These are phyloP conservation scores for Muntiacus reevesi DNA, from an alignment of 2,113 vertebrate species.

Conservation along the genomic window DNA sequence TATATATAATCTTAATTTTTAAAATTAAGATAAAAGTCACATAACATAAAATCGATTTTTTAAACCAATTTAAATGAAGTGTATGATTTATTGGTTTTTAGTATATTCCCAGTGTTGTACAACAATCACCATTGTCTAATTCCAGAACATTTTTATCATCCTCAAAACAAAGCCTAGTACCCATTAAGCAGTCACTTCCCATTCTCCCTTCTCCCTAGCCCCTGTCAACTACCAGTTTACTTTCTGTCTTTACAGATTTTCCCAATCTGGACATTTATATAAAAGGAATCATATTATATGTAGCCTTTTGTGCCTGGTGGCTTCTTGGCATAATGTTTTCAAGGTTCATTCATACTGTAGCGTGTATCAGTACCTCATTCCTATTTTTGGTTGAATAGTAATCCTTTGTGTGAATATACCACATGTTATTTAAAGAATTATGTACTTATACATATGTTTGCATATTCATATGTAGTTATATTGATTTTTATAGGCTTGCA, in stretches of 20 bases:
- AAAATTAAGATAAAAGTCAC: not conserved
- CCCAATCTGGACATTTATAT: not conserved
- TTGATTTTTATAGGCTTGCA: conserved; percentile 16
- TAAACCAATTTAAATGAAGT: not conserved
- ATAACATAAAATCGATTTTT: not conserved
- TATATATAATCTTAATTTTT: not conserved
- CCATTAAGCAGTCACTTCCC: not conserved
- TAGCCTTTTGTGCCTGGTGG: not conserved
- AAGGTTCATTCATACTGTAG: not conserved
- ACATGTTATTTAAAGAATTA: not conserved
- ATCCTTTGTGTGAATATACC: not conserved
- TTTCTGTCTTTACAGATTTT: not conserved
- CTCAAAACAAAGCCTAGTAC: not conserved
- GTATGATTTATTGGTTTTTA: not conserved
- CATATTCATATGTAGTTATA: conserved; percentile 4
- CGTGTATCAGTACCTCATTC: not conserved
- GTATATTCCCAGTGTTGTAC: not conserved
- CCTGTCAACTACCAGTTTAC: not conserved
- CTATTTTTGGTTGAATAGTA: not conserved
- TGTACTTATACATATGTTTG: not conserved
- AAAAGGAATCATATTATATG: not conserved
- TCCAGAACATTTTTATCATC: not conserved
- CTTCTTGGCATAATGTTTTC: not conserved
- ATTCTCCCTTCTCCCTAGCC: not conserved
- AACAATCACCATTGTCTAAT: not conserved